phyloP scores from a whole-genome alignment of 2,888 invertebrate species.

The Mechanitis mazaeus region DNA sequence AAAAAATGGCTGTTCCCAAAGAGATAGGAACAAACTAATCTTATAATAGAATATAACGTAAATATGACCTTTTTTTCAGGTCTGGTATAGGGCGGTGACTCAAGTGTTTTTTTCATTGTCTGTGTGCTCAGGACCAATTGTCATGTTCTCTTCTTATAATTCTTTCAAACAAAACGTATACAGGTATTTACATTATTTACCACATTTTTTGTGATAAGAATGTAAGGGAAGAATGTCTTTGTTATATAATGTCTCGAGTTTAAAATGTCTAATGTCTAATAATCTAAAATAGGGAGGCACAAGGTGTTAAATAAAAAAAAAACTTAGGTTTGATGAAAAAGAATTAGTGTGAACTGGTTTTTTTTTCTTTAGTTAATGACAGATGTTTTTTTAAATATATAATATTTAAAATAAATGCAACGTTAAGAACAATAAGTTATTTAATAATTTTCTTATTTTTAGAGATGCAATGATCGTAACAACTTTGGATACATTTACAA shows the following conservation, averaged over 20 bases:
- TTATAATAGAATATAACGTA: no score
- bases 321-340: no score
- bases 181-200: slow-evolving; percentile 61
- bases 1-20: no score
- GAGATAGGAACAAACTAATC: no score
- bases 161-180: slow-evolving; percentile 83
- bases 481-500: slow-evolving; percentile 87
- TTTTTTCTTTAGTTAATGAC: no score
- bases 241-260: no score
- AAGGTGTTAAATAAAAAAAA: no score
- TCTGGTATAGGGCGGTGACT: slow-evolving; percentile 87
- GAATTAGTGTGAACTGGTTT: no score
- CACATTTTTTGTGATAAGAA: neutral
- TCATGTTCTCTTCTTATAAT: slow-evolving; percentile 85
- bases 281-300: no score
- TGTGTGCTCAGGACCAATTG: slow-evolving; percentile 80
- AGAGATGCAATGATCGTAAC: slow-evolving; percentile 89
- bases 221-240: no score
- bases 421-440: neutral
- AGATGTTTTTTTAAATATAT: no score
- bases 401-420: neutral
- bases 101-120: slow-evolving; percentile 88
- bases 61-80: slow-evolving; percentile 53
- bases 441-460: slow-evolving; percentile 26
- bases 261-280: no score